Conservation (phyloP, 2,113 vertebrate species). For the Grammomys surdaster region DNA sequence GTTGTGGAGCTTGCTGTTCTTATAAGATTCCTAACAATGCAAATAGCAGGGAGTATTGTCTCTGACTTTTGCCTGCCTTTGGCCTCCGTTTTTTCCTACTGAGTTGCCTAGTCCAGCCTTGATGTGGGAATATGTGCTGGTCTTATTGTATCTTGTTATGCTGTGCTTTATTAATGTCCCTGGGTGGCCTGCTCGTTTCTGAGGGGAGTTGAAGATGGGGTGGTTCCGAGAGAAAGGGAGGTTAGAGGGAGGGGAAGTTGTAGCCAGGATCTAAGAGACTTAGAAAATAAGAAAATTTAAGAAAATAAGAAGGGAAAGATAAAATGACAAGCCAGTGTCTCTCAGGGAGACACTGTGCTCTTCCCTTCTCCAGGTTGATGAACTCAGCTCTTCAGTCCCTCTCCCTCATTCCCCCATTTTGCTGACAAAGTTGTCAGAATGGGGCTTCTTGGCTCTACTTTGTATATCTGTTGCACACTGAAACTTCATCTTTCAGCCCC, state of each 20-base stretch:
- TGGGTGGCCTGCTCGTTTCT: neutral
- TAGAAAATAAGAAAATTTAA: too few species aligned
- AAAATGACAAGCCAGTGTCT: neutral
- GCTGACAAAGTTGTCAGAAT: neutral
- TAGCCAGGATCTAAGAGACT: neutral
- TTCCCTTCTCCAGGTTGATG: neutral
- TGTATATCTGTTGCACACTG: neutral
- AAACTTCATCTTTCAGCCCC: neutral
- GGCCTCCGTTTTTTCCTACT: neutral
- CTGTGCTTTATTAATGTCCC: neutral
- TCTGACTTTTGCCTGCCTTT: neutral
- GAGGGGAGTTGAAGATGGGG: neutral
- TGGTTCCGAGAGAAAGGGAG: neutral
- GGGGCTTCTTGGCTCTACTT: neutral
- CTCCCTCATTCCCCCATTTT: neutral
- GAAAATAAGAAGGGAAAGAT: neutral
- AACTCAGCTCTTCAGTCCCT: neutral
- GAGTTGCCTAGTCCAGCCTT: neutral
- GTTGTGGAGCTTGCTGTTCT: neutral
- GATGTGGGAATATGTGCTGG: neutral
- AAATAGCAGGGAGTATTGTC: neutral
- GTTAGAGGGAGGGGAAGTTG: neutral
- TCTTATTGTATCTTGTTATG: neutral
- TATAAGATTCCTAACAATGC: neutral
- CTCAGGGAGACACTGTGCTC: neutral